Percentiles rank a stretch among this genome's conserved stretches.
Evolutionary conservation across 2,113 vertebrate genomes (phyloP).

Genomic region (Ibidorhyncha struthersii): DNA sequence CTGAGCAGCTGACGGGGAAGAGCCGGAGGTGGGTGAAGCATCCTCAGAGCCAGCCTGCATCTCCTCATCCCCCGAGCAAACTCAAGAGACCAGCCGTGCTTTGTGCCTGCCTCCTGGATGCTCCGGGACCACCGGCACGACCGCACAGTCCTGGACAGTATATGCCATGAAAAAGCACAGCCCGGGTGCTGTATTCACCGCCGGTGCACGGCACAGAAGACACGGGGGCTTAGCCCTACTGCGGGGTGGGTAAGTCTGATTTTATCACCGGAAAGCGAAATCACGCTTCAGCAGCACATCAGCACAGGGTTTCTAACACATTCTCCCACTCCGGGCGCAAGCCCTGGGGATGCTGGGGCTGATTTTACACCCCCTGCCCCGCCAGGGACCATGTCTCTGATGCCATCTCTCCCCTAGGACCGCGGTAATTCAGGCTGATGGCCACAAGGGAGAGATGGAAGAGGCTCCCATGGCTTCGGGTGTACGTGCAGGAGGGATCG

Average conservation of each 20-base stretch:
- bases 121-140: not conserved
- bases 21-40: not conserved
- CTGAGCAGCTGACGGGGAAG: not conserved
- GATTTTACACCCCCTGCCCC: not conserved
- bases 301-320: not conserved
- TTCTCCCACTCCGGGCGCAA: not conserved
- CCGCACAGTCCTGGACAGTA: fast-evolving
- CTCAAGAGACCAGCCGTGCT: fast-evolving
- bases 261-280: not conserved
- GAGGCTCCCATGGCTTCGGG: not conserved
- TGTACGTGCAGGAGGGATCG: not conserved
- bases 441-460: not conserved
- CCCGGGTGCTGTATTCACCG: fast-evolving
- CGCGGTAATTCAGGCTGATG: not conserved
- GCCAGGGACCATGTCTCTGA: fast-evolving
- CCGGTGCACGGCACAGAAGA: fast-evolving
- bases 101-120: not conserved
- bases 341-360: not conserved
- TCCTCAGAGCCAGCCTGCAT: not conserved
- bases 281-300: not conserved
- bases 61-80: fast-evolving
- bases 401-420: fast-evolving
- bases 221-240: fast-evolving
- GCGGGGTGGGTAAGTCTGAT: slow-evolving; percentile 46
- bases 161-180: fast-evolving